Conservation (phyloP, 2,113 vertebrate genomes). For the Mugil cephalus region DNA sequence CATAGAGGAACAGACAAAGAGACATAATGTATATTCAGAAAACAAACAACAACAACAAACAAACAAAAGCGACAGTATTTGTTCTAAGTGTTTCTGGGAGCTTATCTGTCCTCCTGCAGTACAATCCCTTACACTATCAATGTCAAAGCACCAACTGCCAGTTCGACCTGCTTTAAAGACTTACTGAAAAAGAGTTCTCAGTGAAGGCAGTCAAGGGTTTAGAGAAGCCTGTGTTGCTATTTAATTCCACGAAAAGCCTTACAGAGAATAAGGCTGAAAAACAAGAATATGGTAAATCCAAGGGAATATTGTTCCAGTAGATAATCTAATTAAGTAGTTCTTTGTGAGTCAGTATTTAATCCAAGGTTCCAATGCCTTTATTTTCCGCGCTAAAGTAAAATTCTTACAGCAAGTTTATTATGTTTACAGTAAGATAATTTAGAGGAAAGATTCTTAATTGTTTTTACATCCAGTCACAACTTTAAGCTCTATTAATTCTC, state of each 20-base stretch:
- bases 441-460: background rate
- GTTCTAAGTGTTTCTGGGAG: conserved; percentile 37
- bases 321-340: conserved; percentile 19
- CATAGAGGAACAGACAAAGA: background rate
- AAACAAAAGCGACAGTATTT: conserved; percentile 19
- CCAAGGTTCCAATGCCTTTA: background rate
- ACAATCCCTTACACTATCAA: conserved; percentile 18
- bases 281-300: background rate
- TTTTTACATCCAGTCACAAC: background rate
- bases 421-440: conserved; percentile 3
- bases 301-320: background rate
- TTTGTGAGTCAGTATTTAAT: background rate
- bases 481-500: background rate
- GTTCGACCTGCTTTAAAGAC: conserved; percentile 39
- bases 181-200: conserved; percentile 29
- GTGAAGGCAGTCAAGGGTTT: conserved; percentile 25
- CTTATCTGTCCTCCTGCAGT: background rate
- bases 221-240: conserved; percentile 18
- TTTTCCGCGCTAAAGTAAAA: background rate
- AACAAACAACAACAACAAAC: conserved; percentile 1
- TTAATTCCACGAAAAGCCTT: conserved; percentile 6
- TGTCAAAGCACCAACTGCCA: conserved; percentile 23
- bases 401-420: background rate
- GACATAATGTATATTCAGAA: conserved; percentile 6
- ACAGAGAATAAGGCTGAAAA: conserved; percentile 10